A percentile compares a stretch with the other conserved stretches of the same genome.
Conservation (phyloP, 2,888 invertebrate genomes). For the Actias luna region DNA sequence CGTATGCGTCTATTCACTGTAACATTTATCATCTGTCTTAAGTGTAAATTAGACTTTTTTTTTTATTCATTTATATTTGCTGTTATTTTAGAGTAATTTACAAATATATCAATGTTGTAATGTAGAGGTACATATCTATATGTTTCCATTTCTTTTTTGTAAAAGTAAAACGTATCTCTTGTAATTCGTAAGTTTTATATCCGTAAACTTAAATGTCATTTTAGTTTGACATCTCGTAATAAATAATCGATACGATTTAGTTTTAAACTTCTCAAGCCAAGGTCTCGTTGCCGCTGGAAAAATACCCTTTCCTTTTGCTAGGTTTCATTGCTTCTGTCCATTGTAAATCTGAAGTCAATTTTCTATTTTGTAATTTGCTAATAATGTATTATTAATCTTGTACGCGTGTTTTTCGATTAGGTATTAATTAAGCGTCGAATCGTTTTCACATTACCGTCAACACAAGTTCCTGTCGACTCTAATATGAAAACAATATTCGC, state of each 20-base stretch:
- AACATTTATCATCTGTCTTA: not conserved
- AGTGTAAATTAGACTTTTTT: not conserved
- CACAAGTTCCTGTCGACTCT: not conserved
- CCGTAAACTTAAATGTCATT: not conserved
- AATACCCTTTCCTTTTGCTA: not conserved
- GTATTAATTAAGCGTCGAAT: not conserved
- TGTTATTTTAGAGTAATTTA: not conserved
- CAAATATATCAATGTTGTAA: slow-evolving; percentile 1
- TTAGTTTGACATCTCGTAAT: not conserved
- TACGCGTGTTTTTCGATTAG: not conserved
- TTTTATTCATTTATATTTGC: too few relatives aligned
- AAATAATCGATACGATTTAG: not conserved
- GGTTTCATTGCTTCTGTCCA: not conserved
- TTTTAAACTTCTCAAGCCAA: not conserved
- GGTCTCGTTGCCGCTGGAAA: not conserved
- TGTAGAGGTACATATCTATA: slow-evolving; percentile 6
- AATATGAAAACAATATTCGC: not conserved
- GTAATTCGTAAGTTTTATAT: not conserved
- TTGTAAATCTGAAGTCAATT: not conserved
- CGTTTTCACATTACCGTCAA: slow-evolving; percentile 1
- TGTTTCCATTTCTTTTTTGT: not conserved
- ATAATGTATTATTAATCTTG: not conserved
- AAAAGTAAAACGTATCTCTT: not conserved
- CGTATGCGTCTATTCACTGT: not conserved
- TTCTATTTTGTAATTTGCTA: slow-evolving; percentile 1